A percentile compares a stretch with the other conserved stretches of the same genome.
These are phyloP conservation scores for Amphimedon queenslandica DNA, from an alignment of 37 sponge, comb jelly and placozoan genomes.

Conservation along the genomic window DNA sequence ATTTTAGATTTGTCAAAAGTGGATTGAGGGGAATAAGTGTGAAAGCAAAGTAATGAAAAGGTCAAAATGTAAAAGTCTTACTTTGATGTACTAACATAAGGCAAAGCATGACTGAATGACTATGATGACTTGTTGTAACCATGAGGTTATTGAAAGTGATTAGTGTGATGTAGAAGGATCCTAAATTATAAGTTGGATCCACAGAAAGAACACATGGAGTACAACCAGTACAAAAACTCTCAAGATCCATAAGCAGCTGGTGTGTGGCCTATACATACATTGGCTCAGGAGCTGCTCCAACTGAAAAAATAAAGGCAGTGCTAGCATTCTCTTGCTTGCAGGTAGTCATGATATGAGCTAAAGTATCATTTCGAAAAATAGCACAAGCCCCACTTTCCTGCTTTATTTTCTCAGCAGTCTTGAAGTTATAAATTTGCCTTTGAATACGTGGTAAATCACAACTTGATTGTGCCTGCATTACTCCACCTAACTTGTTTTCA, in stretches of 20 bases:
- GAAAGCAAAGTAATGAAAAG: constrained; percentile 35
- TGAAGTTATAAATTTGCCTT: too few relatives aligned
- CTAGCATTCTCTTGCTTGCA: constrained; percentile 13
- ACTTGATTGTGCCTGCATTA: too few relatives aligned
- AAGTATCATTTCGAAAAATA: too few relatives aligned
- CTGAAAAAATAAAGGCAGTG: constrained; percentile 14
- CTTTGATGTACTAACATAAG: constrained; percentile 38
- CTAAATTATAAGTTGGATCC: constrained; percentile 42
- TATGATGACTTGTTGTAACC: not conserved
- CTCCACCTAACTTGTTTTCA: too few relatives aligned
- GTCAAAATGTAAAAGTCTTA: constrained; percentile 11
- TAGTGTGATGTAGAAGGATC: constrained; percentile 33
- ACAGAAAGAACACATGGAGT: too few relatives aligned
- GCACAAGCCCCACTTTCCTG: too few relatives aligned
- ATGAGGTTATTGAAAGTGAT: constrained; percentile 16
- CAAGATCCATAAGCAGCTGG: constrained; percentile 22
- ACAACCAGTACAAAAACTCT: too few relatives aligned
- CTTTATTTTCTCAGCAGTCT: too few relatives aligned
- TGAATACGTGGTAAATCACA: too few relatives aligned
- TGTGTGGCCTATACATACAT: constrained; percentile 39
- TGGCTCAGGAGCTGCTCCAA: constrained; percentile 39
- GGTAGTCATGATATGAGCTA: constrained; percentile 21
- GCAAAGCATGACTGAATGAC: constrained; percentile 18
- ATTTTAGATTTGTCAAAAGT: too few relatives aligned
- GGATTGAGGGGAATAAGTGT: constrained; percentile 21